Conservation (phyloP, 64 coral and sea anemone genomes). For the Montipora sp. region DNA sequence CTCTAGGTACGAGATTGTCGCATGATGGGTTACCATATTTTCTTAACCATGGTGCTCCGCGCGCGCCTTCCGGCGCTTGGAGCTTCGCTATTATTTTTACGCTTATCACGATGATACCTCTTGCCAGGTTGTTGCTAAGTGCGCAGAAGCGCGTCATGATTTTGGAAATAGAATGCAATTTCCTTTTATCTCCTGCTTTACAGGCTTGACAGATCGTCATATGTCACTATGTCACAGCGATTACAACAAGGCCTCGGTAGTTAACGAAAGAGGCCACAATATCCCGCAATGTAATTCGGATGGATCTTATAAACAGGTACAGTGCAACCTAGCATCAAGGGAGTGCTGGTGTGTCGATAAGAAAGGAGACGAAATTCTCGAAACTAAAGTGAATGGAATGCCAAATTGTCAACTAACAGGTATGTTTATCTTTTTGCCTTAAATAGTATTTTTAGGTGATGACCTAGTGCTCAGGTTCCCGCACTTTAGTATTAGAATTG, state of each 20-base stretch:
- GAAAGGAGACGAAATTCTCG: background rate
- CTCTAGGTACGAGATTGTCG: too few relatives aligned
- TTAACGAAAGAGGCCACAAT: background rate
- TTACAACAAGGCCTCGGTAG: constrained; percentile 34
- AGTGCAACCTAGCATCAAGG: constrained; percentile 16
- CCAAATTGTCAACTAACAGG: constrained; percentile 41
- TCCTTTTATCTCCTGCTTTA: background rate
- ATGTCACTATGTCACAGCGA: constrained; percentile 43
- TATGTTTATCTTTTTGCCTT: background rate
- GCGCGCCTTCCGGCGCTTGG: too few relatives aligned
- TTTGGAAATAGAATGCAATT: background rate
- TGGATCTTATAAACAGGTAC: constrained; percentile 56
- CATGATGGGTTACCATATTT: too few relatives aligned
- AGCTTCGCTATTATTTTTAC: too few relatives aligned
- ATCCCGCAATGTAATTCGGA: constrained; percentile 16
- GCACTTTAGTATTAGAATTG: too few relatives aligned
- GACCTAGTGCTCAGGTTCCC: too few relatives aligned
- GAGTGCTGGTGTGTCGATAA: constrained; percentile 73
- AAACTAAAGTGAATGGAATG: constrained; percentile 23
- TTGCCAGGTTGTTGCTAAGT: too few relatives aligned
- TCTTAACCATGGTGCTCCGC: too few relatives aligned
- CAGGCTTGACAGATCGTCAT: background rate
- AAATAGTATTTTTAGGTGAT: background rate
- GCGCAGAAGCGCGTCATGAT: too few relatives aligned
- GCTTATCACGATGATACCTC: too few relatives aligned